Conservation (phyloP, 1,140 invertebrate species). For the Procambarus virginalis region DNA sequence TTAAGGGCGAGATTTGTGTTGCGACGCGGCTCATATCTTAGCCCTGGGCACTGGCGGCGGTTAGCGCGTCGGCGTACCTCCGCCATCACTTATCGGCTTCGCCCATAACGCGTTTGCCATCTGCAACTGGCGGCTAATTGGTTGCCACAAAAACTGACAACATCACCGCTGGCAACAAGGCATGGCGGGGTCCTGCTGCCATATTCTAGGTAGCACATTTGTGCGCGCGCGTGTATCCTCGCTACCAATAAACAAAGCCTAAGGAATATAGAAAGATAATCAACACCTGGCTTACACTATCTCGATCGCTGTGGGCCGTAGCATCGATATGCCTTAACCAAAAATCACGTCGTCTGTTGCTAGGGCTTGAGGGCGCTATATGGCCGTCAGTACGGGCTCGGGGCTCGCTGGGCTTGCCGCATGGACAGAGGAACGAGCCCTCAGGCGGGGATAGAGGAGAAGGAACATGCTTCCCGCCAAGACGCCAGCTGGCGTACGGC, state of each 20-base stretch:
- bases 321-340: no score
- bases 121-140: slow-evolving; percentile 39
- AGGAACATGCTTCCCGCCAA: no score
- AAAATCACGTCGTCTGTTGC: no score
- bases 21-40: not conserved
- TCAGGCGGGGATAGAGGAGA: no score
- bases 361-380: no score
- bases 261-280: no score
- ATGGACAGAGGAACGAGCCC: no score
- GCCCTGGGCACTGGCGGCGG: not conserved
- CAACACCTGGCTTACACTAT: no score
- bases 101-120: slow-evolving; percentile 42
- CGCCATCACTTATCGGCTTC: slow-evolving; percentile 27
- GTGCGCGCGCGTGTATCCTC: not conserved
- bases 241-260: no score
- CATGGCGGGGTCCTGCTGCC: slow-evolving; percentile 7
- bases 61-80: not conserved
- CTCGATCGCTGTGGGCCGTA: no score
- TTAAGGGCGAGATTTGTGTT: not conserved
- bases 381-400: no score
- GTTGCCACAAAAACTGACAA: slow-evolving; percentile 38
- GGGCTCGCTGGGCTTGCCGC: no score
- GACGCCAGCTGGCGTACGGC: slow-evolving; percentile 12
- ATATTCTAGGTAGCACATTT: slow-evolving; percentile 8
- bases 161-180: slow-evolving; percentile 28